A percentile compares a stretch with the other conserved stretches of the same genome.
Evolutionary conservation across 2,113 vertebrate species (phyloP).

Genomic region (Sapajus apella): DNA sequence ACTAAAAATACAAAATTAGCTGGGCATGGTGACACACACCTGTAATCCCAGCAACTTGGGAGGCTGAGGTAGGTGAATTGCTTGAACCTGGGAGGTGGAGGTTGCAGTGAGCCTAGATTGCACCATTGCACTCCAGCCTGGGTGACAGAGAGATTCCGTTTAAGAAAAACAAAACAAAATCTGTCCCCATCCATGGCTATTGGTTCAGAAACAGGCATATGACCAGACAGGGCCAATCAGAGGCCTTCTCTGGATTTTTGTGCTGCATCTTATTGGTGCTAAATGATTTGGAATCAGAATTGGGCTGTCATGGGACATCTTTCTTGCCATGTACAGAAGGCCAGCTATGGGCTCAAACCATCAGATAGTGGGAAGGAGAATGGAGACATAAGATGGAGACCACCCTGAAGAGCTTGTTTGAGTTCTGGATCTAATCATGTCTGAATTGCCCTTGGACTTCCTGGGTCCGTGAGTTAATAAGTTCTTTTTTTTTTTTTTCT

Average conservation of each 20-base stretch:
- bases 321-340: not conserved
- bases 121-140: no score
- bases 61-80: no score
- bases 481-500: no score
- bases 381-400: not conserved
- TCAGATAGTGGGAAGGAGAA: not conserved
- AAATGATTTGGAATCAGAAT: not conserved
- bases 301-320: not conserved
- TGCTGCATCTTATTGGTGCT: not conserved
- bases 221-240: not conserved
- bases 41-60: no score
- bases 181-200: not conserved
- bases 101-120: no score
- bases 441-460: not conserved
- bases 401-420: not conserved
- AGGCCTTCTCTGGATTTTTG: not conserved
- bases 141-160: no score
- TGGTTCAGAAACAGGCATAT: not conserved
- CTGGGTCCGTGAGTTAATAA: not conserved
- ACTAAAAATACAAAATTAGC: no score
- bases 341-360: not conserved
- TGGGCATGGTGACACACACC: no score
- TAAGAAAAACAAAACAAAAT: not conserved
- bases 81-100: no score
- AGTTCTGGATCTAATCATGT: not conserved